A percentile compares a stretch with the other conserved stretches of the same genome.
Evolutionary conservation across 1,140 invertebrate genomes (phyloP).

Genomic region (Sycophila sp.): DNA sequence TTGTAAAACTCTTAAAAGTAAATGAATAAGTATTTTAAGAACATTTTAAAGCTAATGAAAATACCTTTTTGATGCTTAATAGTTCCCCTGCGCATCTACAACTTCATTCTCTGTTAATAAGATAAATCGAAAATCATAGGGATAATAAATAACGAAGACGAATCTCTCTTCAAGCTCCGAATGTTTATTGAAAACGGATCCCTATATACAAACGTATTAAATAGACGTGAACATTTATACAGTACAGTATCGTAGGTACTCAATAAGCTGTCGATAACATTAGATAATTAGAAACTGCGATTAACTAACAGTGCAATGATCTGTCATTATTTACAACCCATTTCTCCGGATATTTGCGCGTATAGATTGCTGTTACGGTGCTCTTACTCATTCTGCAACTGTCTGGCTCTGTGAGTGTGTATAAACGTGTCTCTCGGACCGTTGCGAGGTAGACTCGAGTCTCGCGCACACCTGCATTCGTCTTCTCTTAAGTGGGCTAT

Average conservation of each 20-base stretch:
- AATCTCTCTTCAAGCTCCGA: constrained; percentile 48
- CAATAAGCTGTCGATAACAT: constrained; percentile 54
- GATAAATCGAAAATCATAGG: too few species aligned
- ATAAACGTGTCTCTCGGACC: not conserved
- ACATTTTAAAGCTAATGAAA: too few species aligned
- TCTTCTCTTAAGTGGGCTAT: too few species aligned
- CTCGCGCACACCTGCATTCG: not conserved
- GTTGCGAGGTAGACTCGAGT: not conserved
- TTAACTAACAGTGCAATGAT: constrained; percentile 21
- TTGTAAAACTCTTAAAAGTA: too few species aligned
- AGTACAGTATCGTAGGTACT: constrained; percentile 42
- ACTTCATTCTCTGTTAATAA: too few species aligned
- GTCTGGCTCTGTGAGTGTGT: not conserved
- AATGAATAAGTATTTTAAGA: too few species aligned
- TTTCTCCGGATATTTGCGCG: constrained; percentile 51
- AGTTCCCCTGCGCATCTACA: too few species aligned
- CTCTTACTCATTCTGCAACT: not conserved
- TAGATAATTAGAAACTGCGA: constrained; percentile 41
- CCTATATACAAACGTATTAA: constrained; percentile 58
- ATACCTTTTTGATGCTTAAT: too few species aligned
- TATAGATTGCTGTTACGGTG: constrained; percentile 31
- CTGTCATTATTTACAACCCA: constrained; percentile 51
- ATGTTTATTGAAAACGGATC: constrained; percentile 58
- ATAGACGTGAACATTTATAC: constrained; percentile 57
- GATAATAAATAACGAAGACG: too few species aligned